Evolutionary conservation across 2,888 invertebrate genomes (phyloP).

Genomic region (Pammene aurita): DNA sequence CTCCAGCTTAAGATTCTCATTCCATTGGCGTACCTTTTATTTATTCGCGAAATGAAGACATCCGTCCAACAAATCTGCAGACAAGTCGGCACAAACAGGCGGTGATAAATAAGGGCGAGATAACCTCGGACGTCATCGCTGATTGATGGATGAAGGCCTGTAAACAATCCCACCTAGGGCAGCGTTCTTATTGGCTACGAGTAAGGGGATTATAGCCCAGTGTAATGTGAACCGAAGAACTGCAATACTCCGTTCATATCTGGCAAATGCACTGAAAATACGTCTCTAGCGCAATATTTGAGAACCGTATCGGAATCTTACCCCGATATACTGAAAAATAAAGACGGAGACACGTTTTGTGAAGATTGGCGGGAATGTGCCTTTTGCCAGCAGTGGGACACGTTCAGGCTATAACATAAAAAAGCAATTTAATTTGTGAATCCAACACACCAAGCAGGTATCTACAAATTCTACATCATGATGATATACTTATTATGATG

Average conservation of each 20-base stretch:
- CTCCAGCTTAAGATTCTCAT: neutral
- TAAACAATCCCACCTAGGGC: slow-evolving; percentile 30
- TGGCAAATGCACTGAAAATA: no score
- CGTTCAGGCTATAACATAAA: no score
- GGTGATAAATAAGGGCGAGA: slow-evolving; percentile 38
- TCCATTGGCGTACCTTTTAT: neutral
- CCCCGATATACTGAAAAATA: no score
- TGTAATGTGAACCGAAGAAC: neutral
- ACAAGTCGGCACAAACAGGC: slow-evolving; percentile 27
- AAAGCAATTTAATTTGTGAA: no score
- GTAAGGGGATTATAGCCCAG: neutral
- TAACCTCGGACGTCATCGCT: slow-evolving; percentile 33
- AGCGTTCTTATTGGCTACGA: neutral
- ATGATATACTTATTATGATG: no score
- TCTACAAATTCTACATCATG: no score
- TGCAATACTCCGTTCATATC: neutral
- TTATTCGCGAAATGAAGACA: slow-evolving; percentile 20
- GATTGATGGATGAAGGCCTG: slow-evolving; percentile 38
- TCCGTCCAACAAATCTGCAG: slow-evolving; percentile 31
- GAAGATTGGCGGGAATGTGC: no score
- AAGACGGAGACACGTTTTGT: no score
- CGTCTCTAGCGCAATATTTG: no score
- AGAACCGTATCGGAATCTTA: no score
- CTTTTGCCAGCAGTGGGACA: no score
- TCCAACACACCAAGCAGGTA: no score